A percentile compares a stretch with the other conserved stretches of the same genome.
Evolutionary conservation across 1,140 invertebrate genomes (phyloP).

Genomic region (Lepidostoma basale): DNA sequence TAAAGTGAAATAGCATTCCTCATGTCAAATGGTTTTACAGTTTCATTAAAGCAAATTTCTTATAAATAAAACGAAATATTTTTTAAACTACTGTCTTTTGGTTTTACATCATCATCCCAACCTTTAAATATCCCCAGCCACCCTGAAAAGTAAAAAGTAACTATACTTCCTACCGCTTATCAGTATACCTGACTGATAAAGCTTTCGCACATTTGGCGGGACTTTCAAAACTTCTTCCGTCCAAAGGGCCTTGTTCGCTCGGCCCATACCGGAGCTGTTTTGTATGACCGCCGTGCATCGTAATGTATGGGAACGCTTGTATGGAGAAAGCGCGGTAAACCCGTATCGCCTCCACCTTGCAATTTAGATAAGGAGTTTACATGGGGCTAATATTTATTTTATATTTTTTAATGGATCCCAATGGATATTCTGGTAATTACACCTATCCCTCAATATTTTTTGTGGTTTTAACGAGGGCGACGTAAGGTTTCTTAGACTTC

Average conservation of each 20-base stretch:
- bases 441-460: constrained; percentile 1
- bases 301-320: constrained; percentile 9
- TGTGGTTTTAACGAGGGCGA: constrained; percentile 14
- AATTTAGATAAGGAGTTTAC: neutral
- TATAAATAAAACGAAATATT: constrained; percentile 55
- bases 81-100: constrained; percentile 42
- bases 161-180: neutral
- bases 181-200: constrained; percentile 22
- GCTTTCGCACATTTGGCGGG: constrained; percentile 18
- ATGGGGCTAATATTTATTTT: neutral
- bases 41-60: constrained; percentile 63
- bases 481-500: constrained; percentile 10
- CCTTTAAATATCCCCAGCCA: neutral
- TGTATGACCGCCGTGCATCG: neutral
- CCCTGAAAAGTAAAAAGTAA: neutral
- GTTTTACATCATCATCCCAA: constrained; percentile 41
- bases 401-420: neutral
- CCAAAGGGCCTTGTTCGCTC: neutral
- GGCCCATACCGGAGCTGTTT: no score
- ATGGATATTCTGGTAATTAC: neutral
- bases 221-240: constrained; percentile 22
- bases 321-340: constrained; percentile 20
- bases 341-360: neutral
- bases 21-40: constrained; percentile 61
- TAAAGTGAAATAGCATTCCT: constrained; percentile 63